These are phyloP conservation scores for Cheilosia variabilis DNA, from an alignment of 2,888 invertebrate genomes.

Conservation along the genomic window DNA sequence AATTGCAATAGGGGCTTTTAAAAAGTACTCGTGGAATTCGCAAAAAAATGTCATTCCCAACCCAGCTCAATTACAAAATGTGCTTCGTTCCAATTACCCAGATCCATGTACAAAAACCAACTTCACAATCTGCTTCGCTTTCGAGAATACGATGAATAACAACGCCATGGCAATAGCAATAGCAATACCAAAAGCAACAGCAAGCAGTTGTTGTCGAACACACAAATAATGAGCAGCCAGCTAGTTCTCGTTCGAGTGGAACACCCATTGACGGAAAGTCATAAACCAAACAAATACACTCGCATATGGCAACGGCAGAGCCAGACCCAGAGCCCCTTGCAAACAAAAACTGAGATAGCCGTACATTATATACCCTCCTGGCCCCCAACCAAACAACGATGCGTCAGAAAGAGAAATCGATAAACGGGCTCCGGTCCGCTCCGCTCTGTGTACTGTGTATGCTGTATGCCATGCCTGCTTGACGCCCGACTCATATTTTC, in stretches of 20 bases:
- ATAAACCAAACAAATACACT: slow-evolving; percentile 46
- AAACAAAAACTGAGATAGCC: slow-evolving; percentile 13
- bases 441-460: slow-evolving; percentile 6
- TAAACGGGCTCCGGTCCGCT: slow-evolving; percentile 42
- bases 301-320: not conserved
- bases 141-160: slow-evolving; percentile 3
- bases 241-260: slow-evolving; percentile 34
- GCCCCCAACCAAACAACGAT: slow-evolving; percentile 2
- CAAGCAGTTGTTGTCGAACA: slow-evolving; percentile 17
- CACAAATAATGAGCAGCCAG: slow-evolving; percentile 14
- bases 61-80: slow-evolving; percentile 4
- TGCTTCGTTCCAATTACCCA: slow-evolving; percentile 30
- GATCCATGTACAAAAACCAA: slow-evolving; percentile 19
- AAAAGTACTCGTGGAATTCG: too few relatives aligned
- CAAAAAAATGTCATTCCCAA: too few relatives aligned
- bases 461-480: slow-evolving; percentile 15
- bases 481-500: slow-evolving; percentile 30
- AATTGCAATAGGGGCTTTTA: too few relatives aligned
- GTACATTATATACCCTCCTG: slow-evolving; percentile 34
- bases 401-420: slow-evolving; percentile 59
- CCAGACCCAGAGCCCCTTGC: not conserved
- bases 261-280: slow-evolving; percentile 13
- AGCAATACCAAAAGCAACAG: slow-evolving; percentile 5
- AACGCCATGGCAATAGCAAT: slow-evolving; percentile 19
- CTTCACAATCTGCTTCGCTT: slow-evolving; percentile 10